Evolutionary conservation across 2,888 invertebrate genomes (phyloP), one percentile per base, ranked within the genome.

Genomic region (Coronaproctus castanopsis): DNA sequence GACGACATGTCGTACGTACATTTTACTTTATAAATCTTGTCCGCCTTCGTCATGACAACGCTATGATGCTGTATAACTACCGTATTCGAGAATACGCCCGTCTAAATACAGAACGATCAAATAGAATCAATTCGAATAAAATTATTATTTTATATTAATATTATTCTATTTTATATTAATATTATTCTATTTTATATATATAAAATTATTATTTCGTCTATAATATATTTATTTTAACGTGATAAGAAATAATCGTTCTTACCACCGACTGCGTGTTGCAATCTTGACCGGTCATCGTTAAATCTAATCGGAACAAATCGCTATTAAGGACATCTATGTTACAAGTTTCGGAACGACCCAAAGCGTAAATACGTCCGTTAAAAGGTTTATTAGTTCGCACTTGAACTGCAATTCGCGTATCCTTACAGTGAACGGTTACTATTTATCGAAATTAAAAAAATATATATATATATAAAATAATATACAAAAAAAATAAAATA

Each of bases 1-100:
- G 92, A 90, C 65, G 90, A 88, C 86, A 92, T 92, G 72, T 92
- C 92, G 73, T 92, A 92, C 3, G 92, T 92, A 71, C 92, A 92
- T 71, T 92, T 89, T 62, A 92, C 90, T 76, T 91, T 92, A 79
- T 92, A 92, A 71, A 92, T 91, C 73, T 92, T 92, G 72, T 92
- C 92, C 2, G 91, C 91, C 72, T 92, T 92, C 59, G 92, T 92
- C 89, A 92, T 91, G 48, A 92, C 92, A 23, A 92, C 90, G 71
- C 89, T 91, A 74, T 92, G 92, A 70, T 92, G 92, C 73, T 92
- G 92, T 21, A 92, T 78, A 8, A 92, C 92, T 22, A 92, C 90
- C 0, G 92, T 92, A 73, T 92, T 92, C 57, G 90, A 88, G 73
- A 91, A 92, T 53, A 91, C 87, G 58, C 92, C 92, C 65, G 83